Base-by-base conservation (phyloP, 2,113 vertebrate species). In the Coturnix japonica region DNA sequence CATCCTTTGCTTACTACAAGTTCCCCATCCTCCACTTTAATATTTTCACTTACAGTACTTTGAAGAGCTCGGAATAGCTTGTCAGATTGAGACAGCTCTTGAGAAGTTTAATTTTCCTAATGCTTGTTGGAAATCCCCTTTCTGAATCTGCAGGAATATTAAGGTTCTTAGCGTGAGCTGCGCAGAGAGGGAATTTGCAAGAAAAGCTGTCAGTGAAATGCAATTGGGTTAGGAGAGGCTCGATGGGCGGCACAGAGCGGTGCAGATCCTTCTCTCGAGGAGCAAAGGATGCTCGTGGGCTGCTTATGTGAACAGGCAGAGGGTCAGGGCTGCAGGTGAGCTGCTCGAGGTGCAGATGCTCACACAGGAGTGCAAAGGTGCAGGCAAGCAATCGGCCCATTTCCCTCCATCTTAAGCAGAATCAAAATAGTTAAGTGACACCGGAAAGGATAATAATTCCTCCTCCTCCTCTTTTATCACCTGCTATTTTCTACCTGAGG, bases 51-150 rank as follows among this genome's bases (percentile, higher is more conserved):
- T 83, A 79, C 90, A 0, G 2, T n/a, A 14, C 86, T 89, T 94
- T 85, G 82, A 91, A 87, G 76, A 89, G 87, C 91, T 96, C 56
- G 93, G 88, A 96, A 96, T 93, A 94, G 95, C 95, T 94, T 91
- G 95, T 96, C 91, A 87, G 96, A 95, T 96, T 89, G 90, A 96
- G 91, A 76, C 90, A 56, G 94, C 93, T 88, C 85, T 93, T 89
- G 90, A 97, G 95, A 94, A 95, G 95, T 96, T 96, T 96, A 96
- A 97, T 97, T 97, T 97, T 95, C 95, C 91, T 91, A 96, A 96
- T 94, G 95, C 96, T 96, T 95, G 94, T 89, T 94, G 92, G 93
- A 97, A 97, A 96, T 95, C 87, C 76, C 91, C 87, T 89, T 85
- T 87, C 87, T 69, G 91, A 92, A 92, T 88, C 91, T 88, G 90